Evolutionary conservation across 1,140 invertebrate species (phyloP), one percentile per base, ranked within the genome.

Genomic region (Leptinotarsa defecta): DNA sequence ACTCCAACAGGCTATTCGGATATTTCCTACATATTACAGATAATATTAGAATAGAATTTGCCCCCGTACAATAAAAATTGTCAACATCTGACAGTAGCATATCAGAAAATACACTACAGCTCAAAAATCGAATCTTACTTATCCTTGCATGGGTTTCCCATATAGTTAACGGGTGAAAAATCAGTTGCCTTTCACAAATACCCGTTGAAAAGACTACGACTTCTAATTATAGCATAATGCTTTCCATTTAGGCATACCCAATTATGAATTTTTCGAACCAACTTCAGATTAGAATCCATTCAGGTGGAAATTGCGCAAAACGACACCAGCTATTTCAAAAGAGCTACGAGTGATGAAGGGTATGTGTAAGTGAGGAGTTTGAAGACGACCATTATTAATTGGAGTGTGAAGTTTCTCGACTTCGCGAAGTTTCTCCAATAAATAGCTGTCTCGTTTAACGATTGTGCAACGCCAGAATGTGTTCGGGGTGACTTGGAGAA

Each of bases 321-420:
- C n/a, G 17, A 57, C 52, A 57, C 4, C 52, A 57, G 4, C 15
- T 57, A 15, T 57, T 57, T 57, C 52, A 57, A 19, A 57, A 57
- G 52, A 57, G 17, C 52, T 57, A 17, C 52, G n/a, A 57, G 52
- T 57, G 52, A 57, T 57, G 17, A 57, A 57, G 52, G n/a, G 52
- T 5, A 19, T 57, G 17, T 57, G 52, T 57, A 57, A 57, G 52
- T 57, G 52, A 19, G 52, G n/a, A 19, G 52, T 57, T 57, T 57
- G 13, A 57, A 57, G 52, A 57, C 52, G 52, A 57, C n/a, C 52
- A 19, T 57, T 57, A 57, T 57, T 57, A 57, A 57, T 57, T 57
- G 17, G 52, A 57, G 52, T 57, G 52, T 57, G 52, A 57, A 57
- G 52, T 57, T 57, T 57, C 52, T 15, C 52, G 52, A 57, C 52